Percentiles rank a stretch among this genome's conserved stretches.
phyloP scores from a whole-genome alignment of 2,888 invertebrate genomes.

The Drosophila peninsularis region DNA sequence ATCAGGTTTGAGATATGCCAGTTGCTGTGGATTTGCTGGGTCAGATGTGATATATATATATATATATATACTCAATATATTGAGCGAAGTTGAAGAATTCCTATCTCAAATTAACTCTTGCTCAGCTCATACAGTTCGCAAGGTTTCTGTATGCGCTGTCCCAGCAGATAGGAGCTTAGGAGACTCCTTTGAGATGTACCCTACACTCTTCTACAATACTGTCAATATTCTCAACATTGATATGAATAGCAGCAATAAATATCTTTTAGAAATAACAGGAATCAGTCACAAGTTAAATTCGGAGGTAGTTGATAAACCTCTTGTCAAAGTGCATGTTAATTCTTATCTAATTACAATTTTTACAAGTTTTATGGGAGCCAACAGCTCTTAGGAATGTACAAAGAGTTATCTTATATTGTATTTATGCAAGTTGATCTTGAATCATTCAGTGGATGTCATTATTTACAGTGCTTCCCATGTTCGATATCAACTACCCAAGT shows the following conservation, averaged over 20 bases:
- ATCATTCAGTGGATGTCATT: not conserved
- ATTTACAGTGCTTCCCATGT: slow-evolving; percentile 4
- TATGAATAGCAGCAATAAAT: no score
- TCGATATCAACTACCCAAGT: not conserved
- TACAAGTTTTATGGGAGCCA: not conserved
- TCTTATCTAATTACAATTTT: not conserved
- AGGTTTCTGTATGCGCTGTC: no score
- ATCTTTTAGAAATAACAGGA: not conserved
- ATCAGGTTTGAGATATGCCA: not conserved
- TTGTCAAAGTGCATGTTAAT: slow-evolving; percentile 6
- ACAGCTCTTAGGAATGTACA: not conserved
- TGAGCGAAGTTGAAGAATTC: no score
- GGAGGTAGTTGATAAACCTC: not conserved
- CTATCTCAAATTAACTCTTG: no score
- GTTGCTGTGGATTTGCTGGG: no score
- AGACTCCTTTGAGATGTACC: no score
- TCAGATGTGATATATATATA: no score
- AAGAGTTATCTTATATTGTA: not conserved
- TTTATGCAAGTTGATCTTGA: not conserved
- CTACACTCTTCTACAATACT: not conserved
- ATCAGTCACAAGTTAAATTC: not conserved
- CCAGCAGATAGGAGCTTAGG: no score
- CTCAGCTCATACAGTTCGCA: no score
- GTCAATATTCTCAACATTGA: not conserved
- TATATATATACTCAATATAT: no score